These are phyloP conservation scores for Rhabdomys pumilio DNA, from an alignment of 2,797 vertebrate genomes.

Conservation along the genomic window DNA sequence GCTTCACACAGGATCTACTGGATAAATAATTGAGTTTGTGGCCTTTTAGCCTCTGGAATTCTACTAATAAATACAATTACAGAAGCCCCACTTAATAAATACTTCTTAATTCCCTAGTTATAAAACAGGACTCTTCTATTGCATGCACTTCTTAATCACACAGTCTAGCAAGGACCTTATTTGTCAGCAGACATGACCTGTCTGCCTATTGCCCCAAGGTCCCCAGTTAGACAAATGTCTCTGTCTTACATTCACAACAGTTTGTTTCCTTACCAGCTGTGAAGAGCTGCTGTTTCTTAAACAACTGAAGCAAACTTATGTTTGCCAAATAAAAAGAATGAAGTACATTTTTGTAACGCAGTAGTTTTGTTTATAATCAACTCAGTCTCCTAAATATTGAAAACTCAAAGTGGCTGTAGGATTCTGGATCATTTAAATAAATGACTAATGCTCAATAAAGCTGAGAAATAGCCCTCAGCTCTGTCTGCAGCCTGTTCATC, in stretches of 20 bases:
- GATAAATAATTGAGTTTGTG: slow-evolving; percentile 36
- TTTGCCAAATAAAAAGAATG: slow-evolving; percentile 37
- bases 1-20: not conserved
- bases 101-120: not conserved
- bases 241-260: not conserved
- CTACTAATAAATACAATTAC: slow-evolving; percentile 38
- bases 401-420: slow-evolving; percentile 13
- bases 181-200: slow-evolving; percentile 15
- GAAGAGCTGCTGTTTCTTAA: slow-evolving; percentile 27
- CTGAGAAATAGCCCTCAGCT: not conserved
- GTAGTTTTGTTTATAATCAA: slow-evolving; percentile 32
- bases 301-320: not conserved
- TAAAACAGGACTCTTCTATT: not conserved
- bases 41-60: not conserved
- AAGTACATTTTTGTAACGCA: not conserved
- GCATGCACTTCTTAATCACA: not conserved
- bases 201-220: not conserved
- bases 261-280: not conserved
- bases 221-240: not conserved
- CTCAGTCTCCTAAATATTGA: slow-evolving; percentile 10
- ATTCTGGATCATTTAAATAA: slow-evolving; percentile 45
- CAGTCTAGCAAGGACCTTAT: slow-evolving; percentile 3
- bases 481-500: not conserved
- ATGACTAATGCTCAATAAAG: not conserved
- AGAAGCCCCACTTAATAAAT: slow-evolving; percentile 7